Evolutionary conservation across 2,113 vertebrate genomes (phyloP).

Genomic region (Pachypanchax playfairii): DNA sequence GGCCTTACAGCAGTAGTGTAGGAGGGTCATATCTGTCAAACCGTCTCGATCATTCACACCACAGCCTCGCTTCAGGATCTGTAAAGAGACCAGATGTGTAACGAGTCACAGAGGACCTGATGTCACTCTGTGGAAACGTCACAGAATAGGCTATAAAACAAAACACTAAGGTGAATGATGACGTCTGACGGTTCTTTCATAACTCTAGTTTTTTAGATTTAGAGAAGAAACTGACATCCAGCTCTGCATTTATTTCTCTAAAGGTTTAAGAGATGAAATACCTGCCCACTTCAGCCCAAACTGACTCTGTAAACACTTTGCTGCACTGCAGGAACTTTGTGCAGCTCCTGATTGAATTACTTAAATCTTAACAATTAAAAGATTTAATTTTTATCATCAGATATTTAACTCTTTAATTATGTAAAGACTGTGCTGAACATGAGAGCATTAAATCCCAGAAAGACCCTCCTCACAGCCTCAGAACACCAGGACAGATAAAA

Average conservation of each 20-base stretch:
- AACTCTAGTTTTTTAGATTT: constrained; percentile 25
- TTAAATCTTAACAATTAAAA: too few species aligned
- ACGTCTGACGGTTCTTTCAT: constrained; percentile 13
- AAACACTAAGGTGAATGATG: constrained; percentile 33
- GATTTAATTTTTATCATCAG: too few species aligned
- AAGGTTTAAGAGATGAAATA: constrained; percentile 13
- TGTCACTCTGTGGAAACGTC: constrained; percentile 3
- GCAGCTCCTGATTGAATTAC: background rate
- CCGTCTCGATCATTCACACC: constrained; percentile 96
- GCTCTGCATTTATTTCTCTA: constrained; percentile 36
- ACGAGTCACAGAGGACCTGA: constrained; percentile 2
- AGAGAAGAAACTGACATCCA: constrained; percentile 14
- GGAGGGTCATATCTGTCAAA: constrained; percentile 95
- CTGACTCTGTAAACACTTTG: constrained; percentile 20
- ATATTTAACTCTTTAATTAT: too few species aligned
- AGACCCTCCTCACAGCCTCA: too few species aligned
- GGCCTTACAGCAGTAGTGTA: constrained; percentile 98
- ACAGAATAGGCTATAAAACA: constrained; percentile 14
- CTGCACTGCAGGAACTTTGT: constrained; percentile 51
- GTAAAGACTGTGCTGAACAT: too few species aligned
- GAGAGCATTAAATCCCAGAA: background rate
- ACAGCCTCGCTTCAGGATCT: constrained; percentile 96
- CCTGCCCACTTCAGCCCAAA: constrained; percentile 30
- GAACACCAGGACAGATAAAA: too few species aligned
- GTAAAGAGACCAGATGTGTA: constrained; percentile 35